These are phyloP conservation scores for Zygaena filipendulae DNA, from an alignment of 2,888 invertebrate genomes.

Conservation along the genomic window DNA sequence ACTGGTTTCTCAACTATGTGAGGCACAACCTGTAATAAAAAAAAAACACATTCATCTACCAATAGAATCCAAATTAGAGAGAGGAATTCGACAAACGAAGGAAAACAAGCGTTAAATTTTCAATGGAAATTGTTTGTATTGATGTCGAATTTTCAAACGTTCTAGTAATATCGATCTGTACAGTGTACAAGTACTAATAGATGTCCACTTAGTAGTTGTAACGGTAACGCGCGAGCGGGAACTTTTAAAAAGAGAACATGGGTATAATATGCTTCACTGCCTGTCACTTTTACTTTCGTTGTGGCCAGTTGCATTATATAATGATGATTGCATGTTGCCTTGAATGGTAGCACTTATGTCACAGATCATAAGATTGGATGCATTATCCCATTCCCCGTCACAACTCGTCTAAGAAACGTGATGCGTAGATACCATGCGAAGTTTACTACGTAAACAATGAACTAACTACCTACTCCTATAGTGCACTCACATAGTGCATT, in stretches of 20 bases:
- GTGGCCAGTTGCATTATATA: constrained; percentile 40
- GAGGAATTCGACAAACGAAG: too few species aligned
- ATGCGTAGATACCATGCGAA: too few species aligned
- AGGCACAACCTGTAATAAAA: constrained; percentile 65
- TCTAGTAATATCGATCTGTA: too few species aligned
- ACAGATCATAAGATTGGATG: constrained; percentile 18
- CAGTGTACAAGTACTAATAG: too few species aligned
- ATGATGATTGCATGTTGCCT: constrained; percentile 34
- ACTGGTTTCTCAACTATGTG: constrained; percentile 79
- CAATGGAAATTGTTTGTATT: too few species aligned
- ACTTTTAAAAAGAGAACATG: constrained; percentile 22
- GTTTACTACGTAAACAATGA: too few species aligned
- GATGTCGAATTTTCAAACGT: constrained; percentile 4
- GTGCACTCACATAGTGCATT: too few species aligned
- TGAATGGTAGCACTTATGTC: constrained; percentile 32
- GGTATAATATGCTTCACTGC: constrained; percentile 40
- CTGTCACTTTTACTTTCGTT: constrained; percentile 49
- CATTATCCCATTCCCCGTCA: too few species aligned
- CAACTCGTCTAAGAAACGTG: too few species aligned
- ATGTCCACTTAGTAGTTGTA: too few species aligned
- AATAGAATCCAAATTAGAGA: constrained; percentile 6
- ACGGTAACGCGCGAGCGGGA: too few species aligned
- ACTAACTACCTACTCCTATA: too few species aligned
- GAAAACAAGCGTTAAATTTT: constrained; percentile 1
- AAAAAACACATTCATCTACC: constrained; percentile 6